Conservation (phyloP, 2,888 invertebrate species). For the Scaptomyza reducta region DNA sequence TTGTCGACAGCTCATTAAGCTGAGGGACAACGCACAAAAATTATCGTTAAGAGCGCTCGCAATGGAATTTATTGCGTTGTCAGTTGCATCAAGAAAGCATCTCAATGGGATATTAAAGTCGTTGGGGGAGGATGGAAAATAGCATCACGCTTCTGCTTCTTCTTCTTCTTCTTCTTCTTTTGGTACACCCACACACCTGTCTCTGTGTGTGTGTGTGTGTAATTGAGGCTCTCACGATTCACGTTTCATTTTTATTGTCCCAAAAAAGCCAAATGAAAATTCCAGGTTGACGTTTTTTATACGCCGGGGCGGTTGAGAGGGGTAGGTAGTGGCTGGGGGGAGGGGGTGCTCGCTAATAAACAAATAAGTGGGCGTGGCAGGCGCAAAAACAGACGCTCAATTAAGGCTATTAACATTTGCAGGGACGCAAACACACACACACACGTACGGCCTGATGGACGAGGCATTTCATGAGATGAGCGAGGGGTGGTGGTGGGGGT, state of each 20-base stretch:
- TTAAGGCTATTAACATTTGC: slow-evolving; percentile 77
- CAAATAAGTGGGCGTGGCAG: slow-evolving; percentile 76
- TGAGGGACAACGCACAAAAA: slow-evolving; percentile 17
- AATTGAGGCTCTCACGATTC: slow-evolving; percentile 55
- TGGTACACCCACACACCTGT: slow-evolving; percentile 1
- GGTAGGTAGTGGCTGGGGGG: not conserved
- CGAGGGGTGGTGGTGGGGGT: not conserved
- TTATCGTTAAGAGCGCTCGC: slow-evolving; percentile 38
- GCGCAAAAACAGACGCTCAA: slow-evolving; percentile 71
- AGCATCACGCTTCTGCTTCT: slow-evolving; percentile 20
- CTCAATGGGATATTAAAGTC: slow-evolving; percentile 49
- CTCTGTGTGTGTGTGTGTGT: slow-evolving; percentile 29
- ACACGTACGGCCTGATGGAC: slow-evolving; percentile 38
- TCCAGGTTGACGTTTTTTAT: slow-evolving; percentile 68
- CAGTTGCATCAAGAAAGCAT: slow-evolving; percentile 53
- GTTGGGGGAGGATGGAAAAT: not conserved
- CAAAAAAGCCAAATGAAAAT: slow-evolving; percentile 73
- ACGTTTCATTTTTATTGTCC: slow-evolving; percentile 66
- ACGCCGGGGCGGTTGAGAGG: slow-evolving; percentile 19
- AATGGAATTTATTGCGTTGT: slow-evolving; percentile 49
- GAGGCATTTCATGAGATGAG: slow-evolving; percentile 6
- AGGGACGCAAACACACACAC: slow-evolving; percentile 39
- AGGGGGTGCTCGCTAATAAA: slow-evolving; percentile 80
- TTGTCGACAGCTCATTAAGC: slow-evolving; percentile 52
- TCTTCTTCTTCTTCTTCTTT: not conserved